A percentile compares a stretch with the other conserved stretches of the same genome.
Evolutionary conservation across 1,140 invertebrate genomes (phyloP).

Genomic region (Rhagoletis pomonella): DNA sequence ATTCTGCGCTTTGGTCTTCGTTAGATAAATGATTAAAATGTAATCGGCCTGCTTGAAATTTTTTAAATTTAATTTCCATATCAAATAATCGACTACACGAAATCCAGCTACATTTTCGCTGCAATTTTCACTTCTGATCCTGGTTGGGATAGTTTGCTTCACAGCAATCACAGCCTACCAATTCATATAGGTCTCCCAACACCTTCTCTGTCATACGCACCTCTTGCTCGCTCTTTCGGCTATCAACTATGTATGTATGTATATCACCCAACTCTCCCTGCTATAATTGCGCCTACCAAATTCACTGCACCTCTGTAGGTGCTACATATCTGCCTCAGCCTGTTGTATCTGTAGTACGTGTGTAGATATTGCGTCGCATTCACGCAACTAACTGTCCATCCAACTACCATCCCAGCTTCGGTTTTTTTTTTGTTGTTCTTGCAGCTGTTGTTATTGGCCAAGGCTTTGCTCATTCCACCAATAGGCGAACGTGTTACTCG

Average conservation of each 20-base stretch:
- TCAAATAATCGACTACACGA: too few relatives aligned
- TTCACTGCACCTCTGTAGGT: background rate
- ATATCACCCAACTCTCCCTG: background rate
- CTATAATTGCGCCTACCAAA: background rate
- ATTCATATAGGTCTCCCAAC: too few relatives aligned
- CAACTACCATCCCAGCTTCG: background rate
- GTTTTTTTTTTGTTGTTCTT: background rate
- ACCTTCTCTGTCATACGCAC: too few relatives aligned
- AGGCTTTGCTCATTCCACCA: constrained; percentile 41
- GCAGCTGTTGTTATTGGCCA: constrained; percentile 33
- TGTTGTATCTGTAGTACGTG: background rate
- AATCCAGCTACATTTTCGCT: too few relatives aligned
- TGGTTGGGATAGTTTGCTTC: too few relatives aligned
- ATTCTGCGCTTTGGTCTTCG: too few relatives aligned
- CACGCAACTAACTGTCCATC: constrained; percentile 15
- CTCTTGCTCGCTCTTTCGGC: background rate
- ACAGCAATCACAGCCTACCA: too few relatives aligned
- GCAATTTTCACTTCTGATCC: too few relatives aligned
- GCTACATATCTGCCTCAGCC: background rate
- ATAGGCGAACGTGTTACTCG: constrained; percentile 1
- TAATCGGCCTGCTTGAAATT: too few relatives aligned
- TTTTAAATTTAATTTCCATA: too few relatives aligned
- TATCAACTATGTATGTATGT: too few relatives aligned
- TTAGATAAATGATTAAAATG: too few relatives aligned
- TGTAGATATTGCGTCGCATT: background rate